A percentile compares a stretch with the other conserved stretches of the same genome.
phyloP scores from a whole-genome alignment of 1,140 invertebrate genomes.

The Bombus pascuorum region DNA sequence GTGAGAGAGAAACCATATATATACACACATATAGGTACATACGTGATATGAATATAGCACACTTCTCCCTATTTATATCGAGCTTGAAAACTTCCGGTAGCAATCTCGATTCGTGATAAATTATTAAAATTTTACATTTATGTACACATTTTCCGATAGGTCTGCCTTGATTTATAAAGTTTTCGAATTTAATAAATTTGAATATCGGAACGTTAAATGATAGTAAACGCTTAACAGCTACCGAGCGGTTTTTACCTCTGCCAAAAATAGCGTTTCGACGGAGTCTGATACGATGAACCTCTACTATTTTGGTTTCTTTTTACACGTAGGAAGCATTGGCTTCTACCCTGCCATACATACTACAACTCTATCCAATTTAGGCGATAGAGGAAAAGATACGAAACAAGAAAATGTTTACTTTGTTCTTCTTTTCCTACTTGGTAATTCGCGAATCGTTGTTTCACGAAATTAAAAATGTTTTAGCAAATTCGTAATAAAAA shows the following conservation, averaged over 20 bases:
- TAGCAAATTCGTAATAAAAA: too few relatives aligned
- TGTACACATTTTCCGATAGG: too few relatives aligned
- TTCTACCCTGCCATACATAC: not conserved
- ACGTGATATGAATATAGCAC: too few relatives aligned
- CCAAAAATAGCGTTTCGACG: conserved; percentile 79
- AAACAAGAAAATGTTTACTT: not conserved
- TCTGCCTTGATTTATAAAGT: too few relatives aligned
- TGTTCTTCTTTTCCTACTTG: not conserved
- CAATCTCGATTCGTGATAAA: too few relatives aligned
- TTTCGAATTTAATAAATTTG: too few relatives aligned
- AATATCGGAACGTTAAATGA: conserved; percentile 19
- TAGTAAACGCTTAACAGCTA: conserved; percentile 39
- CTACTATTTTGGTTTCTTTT: conserved; percentile 67
- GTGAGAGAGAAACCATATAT: not conserved
- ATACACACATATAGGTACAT: not conserved
- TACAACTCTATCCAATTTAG: conserved; percentile 1
- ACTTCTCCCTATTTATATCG: not conserved
- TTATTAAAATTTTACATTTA: too few relatives aligned
- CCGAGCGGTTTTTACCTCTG: conserved; percentile 76
- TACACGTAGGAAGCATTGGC: conserved; percentile 32
- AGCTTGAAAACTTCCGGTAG: too few relatives aligned
- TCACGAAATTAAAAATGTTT: too few relatives aligned
- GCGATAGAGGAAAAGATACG: not conserved
- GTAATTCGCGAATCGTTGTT: not conserved
- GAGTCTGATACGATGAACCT: conserved; percentile 74